phyloP scores from a whole-genome alignment of 1,140 invertebrate genomes.

The Aleiodes sp. region DNA sequence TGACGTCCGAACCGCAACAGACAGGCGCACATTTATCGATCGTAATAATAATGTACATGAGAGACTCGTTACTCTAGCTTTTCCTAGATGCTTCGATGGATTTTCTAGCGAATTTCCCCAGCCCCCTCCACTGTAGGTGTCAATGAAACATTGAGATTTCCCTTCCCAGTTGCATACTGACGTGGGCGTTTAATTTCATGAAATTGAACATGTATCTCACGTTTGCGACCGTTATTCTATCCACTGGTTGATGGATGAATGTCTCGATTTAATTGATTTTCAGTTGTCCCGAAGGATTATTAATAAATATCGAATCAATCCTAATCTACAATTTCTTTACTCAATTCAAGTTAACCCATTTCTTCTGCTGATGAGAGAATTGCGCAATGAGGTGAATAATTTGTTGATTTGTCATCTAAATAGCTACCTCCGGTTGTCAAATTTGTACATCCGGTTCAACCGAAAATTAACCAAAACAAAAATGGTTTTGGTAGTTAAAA shows the following conservation, averaged over 20 bases:
- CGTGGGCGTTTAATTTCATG: neutral
- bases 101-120: neutral
- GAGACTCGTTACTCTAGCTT: conserved; percentile 16
- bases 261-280: too few relatives aligned
- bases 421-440: neutral
- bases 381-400: neutral
- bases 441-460: neutral
- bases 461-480: neutral
- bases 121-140: neutral
- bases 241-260: too few relatives aligned
- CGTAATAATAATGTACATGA: conserved; percentile 7
- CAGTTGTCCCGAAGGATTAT: too few relatives aligned
- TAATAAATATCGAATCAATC: too few relatives aligned
- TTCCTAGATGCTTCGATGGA: too few relatives aligned
- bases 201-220: neutral
- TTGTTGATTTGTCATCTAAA: neutral
- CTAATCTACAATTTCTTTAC: too few relatives aligned
- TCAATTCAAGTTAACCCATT: neutral
- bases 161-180: neutral
- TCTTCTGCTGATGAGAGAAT: neutral
- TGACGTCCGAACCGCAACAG: conserved; percentile 31
- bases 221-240: too few relatives aligned
- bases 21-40: conserved; percentile 61
- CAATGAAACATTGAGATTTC: neutral
- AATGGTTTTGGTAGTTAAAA: neutral